Evolutionary conservation across 2,888 invertebrate genomes (phyloP), one percentile per base, ranked within the genome.

Genomic region (Parthenolecanium corni): DNA sequence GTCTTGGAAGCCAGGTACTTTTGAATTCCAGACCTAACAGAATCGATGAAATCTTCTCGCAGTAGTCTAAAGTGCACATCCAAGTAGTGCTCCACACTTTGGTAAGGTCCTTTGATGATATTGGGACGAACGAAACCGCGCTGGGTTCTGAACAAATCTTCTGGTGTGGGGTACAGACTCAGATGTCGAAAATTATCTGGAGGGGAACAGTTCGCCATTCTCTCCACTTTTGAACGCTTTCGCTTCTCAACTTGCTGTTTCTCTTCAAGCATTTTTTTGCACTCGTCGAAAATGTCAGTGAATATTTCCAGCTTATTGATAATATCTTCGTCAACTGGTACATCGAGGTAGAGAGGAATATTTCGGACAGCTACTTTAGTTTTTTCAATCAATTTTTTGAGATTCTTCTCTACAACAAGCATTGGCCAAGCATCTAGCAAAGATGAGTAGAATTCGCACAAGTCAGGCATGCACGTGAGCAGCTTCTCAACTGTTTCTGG

Each of bases 21-120:
- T 11, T 52, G 12, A 16, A 65, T 47, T 78, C 84, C 86, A 69
- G 82, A 78, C 38, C 86, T 74, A 21, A 92, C 71, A 0, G 90
- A 86, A 16, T 78, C 76, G 38, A 87, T 77, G 70, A 85, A 89
- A 73, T 92, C 91, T 75, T 91, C 89, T 38, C 87, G 75, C 53
- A 91, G 71, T 38, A 90, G 75, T 40, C 84, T 78, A 70, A 87
- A 88, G 68, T 89, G 89, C n/a, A 83, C 76, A 68, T 86, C 85
- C 23, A 92, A 74, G 71, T 92, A 92, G 69, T 88, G 82, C 49
- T 83, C 78, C 1, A 83, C 76, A 69, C 77, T 77, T 1, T 75
- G 70, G 71, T 85, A 89, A 0, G 77, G 75, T n/a, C 85, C 86
- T 51, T 78, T 72, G 1, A 79, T 72, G 58, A 82, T 78, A 70